These are phyloP conservation scores for Ivindomyrus marchei DNA, from an alignment of 2,113 vertebrate species.

Conservation along the genomic window DNA sequence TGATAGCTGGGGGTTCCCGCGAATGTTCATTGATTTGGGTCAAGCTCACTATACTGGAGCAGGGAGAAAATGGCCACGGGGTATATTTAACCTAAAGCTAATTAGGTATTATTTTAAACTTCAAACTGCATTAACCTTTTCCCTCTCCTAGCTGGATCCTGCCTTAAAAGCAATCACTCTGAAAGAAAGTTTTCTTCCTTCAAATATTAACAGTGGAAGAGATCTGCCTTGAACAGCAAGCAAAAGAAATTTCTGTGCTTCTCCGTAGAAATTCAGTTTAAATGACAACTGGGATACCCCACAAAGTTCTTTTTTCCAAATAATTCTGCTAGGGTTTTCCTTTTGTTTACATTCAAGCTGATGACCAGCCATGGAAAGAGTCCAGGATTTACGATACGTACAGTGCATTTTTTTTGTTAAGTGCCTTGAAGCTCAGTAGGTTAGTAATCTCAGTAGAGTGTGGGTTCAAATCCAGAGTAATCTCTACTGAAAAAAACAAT, in stretches of 20 bases:
- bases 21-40: slow-evolving; percentile 39
- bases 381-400: background rate
- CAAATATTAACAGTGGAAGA: background rate
- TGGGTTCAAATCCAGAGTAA: background rate
- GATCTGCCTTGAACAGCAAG: background rate
- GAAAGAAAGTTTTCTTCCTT: slow-evolving; percentile 21
- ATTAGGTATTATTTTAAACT: slow-evolving; percentile 41
- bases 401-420: background rate
- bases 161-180: slow-evolving; percentile 7
- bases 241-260: background rate
- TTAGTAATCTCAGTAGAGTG: background rate
- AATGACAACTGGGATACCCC: background rate
- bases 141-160: slow-evolving; percentile 30
- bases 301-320: background rate
- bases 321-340: background rate
- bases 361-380: background rate
- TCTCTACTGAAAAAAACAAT: background rate
- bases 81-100: slow-evolving; percentile 41
- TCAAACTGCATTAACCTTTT: slow-evolving; percentile 41
- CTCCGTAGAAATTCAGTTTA: background rate
- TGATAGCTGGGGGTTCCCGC: background rate
- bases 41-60: slow-evolving; percentile 31
- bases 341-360: background rate
- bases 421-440: background rate
- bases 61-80: slow-evolving; percentile 31